A percentile compares a stretch with the other conserved stretches of the same genome.
phyloP scores from a whole-genome alignment of 2,888 invertebrate species.

The Lamellibrachia satsuma region DNA sequence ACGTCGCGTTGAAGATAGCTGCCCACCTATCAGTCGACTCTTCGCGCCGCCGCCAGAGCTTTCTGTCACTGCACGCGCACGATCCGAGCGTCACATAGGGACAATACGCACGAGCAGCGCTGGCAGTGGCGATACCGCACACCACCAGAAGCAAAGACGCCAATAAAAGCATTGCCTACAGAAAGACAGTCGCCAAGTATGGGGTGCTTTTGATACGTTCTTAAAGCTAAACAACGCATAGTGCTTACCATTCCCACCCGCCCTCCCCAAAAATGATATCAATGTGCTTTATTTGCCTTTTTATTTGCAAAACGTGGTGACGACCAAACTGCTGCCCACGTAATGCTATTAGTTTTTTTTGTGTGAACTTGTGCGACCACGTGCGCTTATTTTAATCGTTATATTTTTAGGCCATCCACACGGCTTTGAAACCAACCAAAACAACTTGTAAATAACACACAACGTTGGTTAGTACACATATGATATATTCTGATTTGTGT shows the following conservation, averaged over 20 bases:
- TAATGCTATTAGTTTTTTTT: too few species aligned
- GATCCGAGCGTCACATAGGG: neutral
- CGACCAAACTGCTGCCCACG: too few species aligned
- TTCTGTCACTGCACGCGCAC: neutral
- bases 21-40: neutral
- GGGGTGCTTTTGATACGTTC: neutral
- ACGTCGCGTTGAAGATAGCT: neutral
- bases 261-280: neutral
- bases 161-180: neutral
- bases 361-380: too few species aligned
- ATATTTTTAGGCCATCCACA: too few species aligned
- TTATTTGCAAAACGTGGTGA: too few species aligned
- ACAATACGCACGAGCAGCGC: neutral
- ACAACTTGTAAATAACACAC: too few species aligned
- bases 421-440: too few species aligned
- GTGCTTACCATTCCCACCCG: neutral
- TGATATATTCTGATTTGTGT: too few species aligned
- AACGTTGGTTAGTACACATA: too few species aligned
- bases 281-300: too few species aligned
- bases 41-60: neutral
- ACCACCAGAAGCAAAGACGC: neutral
- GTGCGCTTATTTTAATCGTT: too few species aligned
- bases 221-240: neutral
- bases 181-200: neutral
- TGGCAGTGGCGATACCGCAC: neutral